Conservation (phyloP, 2,113 vertebrate genomes). For the Empidonax traillii region DNA sequence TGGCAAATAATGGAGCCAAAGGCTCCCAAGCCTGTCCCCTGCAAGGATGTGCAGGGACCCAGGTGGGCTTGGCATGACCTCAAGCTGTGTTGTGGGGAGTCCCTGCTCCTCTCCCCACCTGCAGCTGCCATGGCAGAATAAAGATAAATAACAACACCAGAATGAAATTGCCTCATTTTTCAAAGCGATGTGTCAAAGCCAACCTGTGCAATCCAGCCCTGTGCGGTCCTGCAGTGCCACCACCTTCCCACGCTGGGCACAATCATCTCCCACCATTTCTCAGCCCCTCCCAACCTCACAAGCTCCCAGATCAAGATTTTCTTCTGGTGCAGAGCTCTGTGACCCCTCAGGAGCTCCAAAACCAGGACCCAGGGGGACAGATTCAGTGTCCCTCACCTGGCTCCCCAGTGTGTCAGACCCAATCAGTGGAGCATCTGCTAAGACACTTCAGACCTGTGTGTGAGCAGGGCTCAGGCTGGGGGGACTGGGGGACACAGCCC, state of each 20-base stretch:
- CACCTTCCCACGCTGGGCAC: neutral
- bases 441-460: neutral
- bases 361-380: neutral
- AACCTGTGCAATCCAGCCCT: neutral
- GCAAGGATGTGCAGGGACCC: neutral
- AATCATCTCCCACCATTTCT: neutral
- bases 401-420: neutral
- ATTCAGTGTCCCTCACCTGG: neutral
- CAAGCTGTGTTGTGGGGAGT: rapidly evolving
- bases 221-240: neutral
- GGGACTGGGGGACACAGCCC: neutral
- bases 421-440: neutral
- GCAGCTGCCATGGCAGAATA: neutral
- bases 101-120: neutral
- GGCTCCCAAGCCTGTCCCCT: neutral
- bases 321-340: neutral
- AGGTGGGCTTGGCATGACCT: neutral
- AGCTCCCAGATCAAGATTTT: neutral
- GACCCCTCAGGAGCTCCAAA: neutral
- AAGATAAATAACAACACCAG: neutral
- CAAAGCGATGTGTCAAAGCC: neutral
- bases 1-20: neutral
- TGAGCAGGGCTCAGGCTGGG: neutral
- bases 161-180: neutral
- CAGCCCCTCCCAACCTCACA: neutral